Conservation (phyloP, 1,140 invertebrate species). For the Vanessa atalanta region DNA sequence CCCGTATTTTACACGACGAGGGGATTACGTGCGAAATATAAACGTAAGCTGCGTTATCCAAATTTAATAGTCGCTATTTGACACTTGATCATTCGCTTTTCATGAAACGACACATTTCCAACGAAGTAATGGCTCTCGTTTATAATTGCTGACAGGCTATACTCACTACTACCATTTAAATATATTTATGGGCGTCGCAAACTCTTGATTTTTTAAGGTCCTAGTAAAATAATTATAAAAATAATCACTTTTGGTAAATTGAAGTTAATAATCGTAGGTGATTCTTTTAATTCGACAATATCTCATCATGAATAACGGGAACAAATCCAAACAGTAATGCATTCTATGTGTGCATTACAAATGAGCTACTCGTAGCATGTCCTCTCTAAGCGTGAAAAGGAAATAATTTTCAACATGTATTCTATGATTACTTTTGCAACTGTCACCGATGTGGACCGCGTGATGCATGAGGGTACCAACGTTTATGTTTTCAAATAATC, state of each 20-base stretch:
- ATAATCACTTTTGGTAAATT: not conserved
- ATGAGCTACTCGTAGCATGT: constrained; percentile 38
- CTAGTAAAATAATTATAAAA: constrained; percentile 15
- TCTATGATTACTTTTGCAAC: constrained; percentile 65
- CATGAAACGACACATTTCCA: constrained; percentile 58
- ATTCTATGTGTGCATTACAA: constrained; percentile 63
- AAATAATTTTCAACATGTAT: constrained; percentile 66
- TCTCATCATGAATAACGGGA: not conserved
- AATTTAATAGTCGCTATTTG: constrained; percentile 73
- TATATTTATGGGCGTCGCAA: constrained; percentile 29
- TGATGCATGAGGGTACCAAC: constrained; percentile 58
- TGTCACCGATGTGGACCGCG: constrained; percentile 48
- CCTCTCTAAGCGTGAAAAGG: constrained; percentile 42
- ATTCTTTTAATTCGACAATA: not conserved
- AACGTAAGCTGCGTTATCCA: constrained; percentile 69
- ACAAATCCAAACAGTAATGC: constrained; percentile 45
- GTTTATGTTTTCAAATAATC: constrained; percentile 69
- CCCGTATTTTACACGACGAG: constrained; percentile 70
- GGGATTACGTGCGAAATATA: constrained; percentile 73
- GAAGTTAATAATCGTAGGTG: too few species aligned
- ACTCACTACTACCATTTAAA: constrained; percentile 43
- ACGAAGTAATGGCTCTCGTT: constrained; percentile 53
- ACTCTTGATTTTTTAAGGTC: constrained; percentile 17
- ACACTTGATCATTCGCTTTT: constrained; percentile 69
- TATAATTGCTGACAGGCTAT: constrained; percentile 54